Evolutionary conservation across 2,888 invertebrate species (phyloP).

Genomic region (Pantelozetes paolii): DNA sequence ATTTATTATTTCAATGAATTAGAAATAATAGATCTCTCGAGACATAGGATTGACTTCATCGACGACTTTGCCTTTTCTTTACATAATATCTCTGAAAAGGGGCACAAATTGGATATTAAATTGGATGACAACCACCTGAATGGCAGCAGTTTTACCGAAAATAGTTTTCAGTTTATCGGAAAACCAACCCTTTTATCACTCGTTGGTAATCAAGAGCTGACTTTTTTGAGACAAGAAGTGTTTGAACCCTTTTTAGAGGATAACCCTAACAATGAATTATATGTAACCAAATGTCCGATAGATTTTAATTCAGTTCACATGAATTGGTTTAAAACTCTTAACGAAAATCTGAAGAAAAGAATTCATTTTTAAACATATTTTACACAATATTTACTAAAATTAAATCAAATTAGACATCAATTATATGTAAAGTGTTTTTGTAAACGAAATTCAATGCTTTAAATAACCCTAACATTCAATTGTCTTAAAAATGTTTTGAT

Average conservation of each 20-base stretch:
- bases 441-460: no score
- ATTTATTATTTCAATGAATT: conserved; percentile 9
- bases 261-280: neutral
- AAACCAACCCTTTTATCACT: neutral
- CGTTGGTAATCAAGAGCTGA: neutral
- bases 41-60: neutral
- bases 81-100: neutral
- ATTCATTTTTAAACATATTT: neutral
- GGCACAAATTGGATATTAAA: neutral
- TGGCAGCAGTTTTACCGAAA: neutral
- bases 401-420: no score
- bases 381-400: no score
- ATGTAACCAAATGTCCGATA: neutral
- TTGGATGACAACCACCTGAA: neutral
- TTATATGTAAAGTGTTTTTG: no score
- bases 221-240: neutral
- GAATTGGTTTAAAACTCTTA: neutral
- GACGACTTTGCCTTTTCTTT: neutral
- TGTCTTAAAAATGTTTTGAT: no score
- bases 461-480: no score
- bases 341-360: neutral
- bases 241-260: neutral
- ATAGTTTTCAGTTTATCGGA: neutral
- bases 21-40: neutral
- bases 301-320: neutral